Evolutionary conservation across 2,797 vertebrate species (phyloP).

Genomic region (Bradypus variegatus): DNA sequence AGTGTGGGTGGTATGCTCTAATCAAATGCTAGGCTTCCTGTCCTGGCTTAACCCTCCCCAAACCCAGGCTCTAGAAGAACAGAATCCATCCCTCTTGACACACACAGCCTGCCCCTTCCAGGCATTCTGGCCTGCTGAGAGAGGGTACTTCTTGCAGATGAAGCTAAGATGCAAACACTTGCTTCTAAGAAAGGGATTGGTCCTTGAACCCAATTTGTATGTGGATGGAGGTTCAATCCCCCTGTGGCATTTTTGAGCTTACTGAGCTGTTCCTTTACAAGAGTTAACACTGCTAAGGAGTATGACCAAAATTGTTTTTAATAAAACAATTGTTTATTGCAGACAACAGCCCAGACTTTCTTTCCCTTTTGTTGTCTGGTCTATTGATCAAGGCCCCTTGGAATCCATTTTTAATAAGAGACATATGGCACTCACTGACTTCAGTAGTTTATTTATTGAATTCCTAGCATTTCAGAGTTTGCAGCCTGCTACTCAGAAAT

Average conservation of each 20-base stretch:
- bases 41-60: not conserved
- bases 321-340: not conserved
- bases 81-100: not conserved
- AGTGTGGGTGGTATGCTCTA: not conserved
- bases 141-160: not conserved
- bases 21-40: not conserved
- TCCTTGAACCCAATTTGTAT: not conserved
- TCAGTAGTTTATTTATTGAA: conserved; percentile 5
- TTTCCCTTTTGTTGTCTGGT: conserved; percentile 2
- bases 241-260: not conserved
- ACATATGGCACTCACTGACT: not conserved
- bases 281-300: not conserved
- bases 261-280: not conserved
- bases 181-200: not conserved
- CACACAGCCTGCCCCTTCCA: not conserved
- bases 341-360: not conserved
- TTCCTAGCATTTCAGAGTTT: not conserved
- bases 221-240: not conserved
- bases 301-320: conserved; percentile 20
- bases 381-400: not conserved
- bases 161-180: not conserved
- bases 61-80: not conserved
- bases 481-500: conserved; percentile 22
- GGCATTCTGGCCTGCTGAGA: not conserved
- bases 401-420: conserved; percentile 37